Conservation (phyloP, 1,140 invertebrate genomes). For the Manduca sexta region DNA sequence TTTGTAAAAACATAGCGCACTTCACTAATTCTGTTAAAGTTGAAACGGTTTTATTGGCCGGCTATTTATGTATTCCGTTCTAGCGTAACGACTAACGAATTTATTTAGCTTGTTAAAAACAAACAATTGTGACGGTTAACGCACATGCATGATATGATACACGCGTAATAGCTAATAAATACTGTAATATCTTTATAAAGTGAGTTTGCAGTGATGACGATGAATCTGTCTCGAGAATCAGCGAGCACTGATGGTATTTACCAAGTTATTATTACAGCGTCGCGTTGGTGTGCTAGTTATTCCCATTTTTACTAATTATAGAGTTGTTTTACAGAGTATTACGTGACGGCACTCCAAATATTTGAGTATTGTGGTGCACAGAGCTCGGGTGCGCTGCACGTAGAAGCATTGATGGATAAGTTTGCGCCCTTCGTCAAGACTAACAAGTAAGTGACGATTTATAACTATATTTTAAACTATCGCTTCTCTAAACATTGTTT, state of each 20-base stretch:
- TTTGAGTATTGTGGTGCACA: constrained; percentile 58
- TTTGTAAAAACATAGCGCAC: background rate
- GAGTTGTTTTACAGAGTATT: constrained; percentile 55
- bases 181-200: background rate
- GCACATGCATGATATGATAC: constrained; percentile 15
- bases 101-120: constrained; percentile 49
- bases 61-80: constrained; percentile 47
- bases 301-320: constrained; percentile 25
- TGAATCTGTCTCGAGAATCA: constrained; percentile 43
- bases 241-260: constrained; percentile 46
- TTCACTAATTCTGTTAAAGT: constrained; percentile 27
- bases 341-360: constrained; percentile 54
- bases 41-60: constrained; percentile 49
- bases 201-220: constrained; percentile 20
- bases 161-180: background rate
- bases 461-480: background rate
- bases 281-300: constrained; percentile 51
- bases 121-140: constrained; percentile 41
- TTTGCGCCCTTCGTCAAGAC: constrained; percentile 61
- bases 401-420: constrained; percentile 57
- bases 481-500: no score
- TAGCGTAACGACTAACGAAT: constrained; percentile 36
- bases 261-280: constrained; percentile 40
- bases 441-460: constrained; percentile 48
- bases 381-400: constrained; percentile 40